Base-by-base conservation (phyloP, 2,113 vertebrate species). In the Glaucomys volans region DNA sequence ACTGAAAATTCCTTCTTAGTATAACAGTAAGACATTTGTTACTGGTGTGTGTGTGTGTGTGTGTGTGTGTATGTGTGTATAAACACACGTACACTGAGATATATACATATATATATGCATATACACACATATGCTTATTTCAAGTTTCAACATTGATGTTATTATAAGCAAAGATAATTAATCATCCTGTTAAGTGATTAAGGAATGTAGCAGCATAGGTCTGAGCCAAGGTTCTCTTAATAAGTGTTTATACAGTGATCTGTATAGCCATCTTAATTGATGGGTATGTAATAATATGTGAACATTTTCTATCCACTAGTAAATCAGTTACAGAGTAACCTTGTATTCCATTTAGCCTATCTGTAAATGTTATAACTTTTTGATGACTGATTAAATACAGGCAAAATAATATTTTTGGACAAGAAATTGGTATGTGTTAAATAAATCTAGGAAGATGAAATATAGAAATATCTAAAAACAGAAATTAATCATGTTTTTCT, bases 221-320 rank as follows among this genome's bases (percentile, higher is more conserved):
- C 82, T 86, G 1, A 0, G 47, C 52, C 62, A 85, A 42, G 3
- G 57, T 57, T 87, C 6, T 92, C 71, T 85, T 16, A 47, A 28
- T 64, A 62, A 42, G n/a, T 80, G 4, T 81, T 96, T 95, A 81
- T 44, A 69, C 83, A 86, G 66, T 59, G 42, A 76, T 62, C 20
- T 47, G 10, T 44, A 47, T 75, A 80, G 50, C 2, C 24, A 20
- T 44, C 32, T 74, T 79, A 92, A 69, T 37, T 71, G 28, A 84
- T 11, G 40, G 40, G 9, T 24, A 47, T 26, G 1, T 59, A 82
- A 80, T 37, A 72, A 75, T 64, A 91, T 87, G 32, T n/a, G 22
- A 83, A 80, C 1, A n/a, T 64, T 76, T 8, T 72, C 40, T 96
- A 28, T 57, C 32, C 11, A 20, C 28, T 81, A 24, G 35, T 4